Conservation (phyloP, 2,888 invertebrate genomes). For the Aromia moschata region DNA sequence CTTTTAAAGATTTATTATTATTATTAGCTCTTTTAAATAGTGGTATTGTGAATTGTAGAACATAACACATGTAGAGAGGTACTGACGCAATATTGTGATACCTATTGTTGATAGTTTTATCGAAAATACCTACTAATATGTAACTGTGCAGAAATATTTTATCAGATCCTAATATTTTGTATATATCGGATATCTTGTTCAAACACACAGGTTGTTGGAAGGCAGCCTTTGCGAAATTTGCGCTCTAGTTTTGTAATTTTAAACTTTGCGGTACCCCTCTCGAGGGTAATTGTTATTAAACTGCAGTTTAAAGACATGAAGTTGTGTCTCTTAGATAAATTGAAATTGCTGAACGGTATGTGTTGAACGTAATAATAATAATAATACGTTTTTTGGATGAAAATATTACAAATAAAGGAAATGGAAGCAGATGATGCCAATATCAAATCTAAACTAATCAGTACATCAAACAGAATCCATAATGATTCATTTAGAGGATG, state of each 20-base stretch:
- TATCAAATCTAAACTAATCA: too few species aligned
- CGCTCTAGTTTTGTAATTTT: slow-evolving; percentile 8
- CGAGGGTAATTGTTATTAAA: slow-evolving; percentile 2
- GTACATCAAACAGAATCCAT: too few species aligned
- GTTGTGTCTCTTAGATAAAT: too few species aligned
- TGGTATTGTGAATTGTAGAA: background rate
- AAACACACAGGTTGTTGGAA: background rate
- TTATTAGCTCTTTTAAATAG: slow-evolving; percentile 16
- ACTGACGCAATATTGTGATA: slow-evolving; percentile 14
- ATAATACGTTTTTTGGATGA: too few species aligned
- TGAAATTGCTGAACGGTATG: too few species aligned
- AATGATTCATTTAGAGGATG: too few species aligned
- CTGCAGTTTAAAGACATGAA: slow-evolving; percentile 2
- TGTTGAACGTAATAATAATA: too few species aligned
- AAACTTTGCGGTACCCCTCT: slow-evolving; percentile 5
- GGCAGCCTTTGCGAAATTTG: slow-evolving; percentile 8
- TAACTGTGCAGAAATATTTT: slow-evolving; percentile 2
- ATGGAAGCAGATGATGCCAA: too few species aligned
- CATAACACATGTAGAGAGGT: background rate
- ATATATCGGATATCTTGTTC: background rate
- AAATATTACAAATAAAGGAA: too few species aligned
- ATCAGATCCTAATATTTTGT: background rate
- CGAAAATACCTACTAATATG: background rate
- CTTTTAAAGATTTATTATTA: too few species aligned
- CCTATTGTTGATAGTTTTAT: slow-evolving; percentile 8